Conservation (phyloP, 2,797 vertebrate genomes). For the Diceros bicornis region DNA sequence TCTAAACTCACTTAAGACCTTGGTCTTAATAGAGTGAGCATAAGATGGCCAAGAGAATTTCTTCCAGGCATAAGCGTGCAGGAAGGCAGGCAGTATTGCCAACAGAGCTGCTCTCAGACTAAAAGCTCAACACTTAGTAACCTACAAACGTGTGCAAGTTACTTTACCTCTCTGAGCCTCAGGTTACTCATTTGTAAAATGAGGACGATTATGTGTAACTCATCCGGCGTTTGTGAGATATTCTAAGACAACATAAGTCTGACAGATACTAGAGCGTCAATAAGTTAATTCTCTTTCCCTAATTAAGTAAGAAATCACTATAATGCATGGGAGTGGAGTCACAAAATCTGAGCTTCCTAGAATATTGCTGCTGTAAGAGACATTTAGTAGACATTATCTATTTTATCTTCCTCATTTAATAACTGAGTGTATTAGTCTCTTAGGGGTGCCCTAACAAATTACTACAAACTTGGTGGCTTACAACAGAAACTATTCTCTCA, state of each 20-base stretch:
- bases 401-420: slow-evolving; percentile 38
- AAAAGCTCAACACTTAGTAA: not conserved
- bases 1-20: not conserved
- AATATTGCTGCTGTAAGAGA: not conserved
- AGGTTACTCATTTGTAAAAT: not conserved
- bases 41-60: not conserved
- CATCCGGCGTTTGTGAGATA: not conserved
- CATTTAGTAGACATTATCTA: not conserved
- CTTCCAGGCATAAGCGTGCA: not conserved
- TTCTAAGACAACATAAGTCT: not conserved
- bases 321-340: not conserved
- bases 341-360: slow-evolving; percentile 20
- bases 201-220: not conserved
- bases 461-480: not conserved
- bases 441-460: not conserved
- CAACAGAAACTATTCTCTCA: not conserved
- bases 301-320: slow-evolving; percentile 46
- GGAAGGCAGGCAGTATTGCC: not conserved
- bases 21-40: not conserved
- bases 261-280: not conserved
- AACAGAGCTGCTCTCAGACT: not conserved
- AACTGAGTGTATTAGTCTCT: not conserved
- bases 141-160: not conserved
- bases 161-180: not conserved
- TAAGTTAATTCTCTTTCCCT: not conserved